Evolutionary conservation across 1,140 invertebrate genomes (phyloP).

Genomic region (Polypedilum pembai): DNA sequence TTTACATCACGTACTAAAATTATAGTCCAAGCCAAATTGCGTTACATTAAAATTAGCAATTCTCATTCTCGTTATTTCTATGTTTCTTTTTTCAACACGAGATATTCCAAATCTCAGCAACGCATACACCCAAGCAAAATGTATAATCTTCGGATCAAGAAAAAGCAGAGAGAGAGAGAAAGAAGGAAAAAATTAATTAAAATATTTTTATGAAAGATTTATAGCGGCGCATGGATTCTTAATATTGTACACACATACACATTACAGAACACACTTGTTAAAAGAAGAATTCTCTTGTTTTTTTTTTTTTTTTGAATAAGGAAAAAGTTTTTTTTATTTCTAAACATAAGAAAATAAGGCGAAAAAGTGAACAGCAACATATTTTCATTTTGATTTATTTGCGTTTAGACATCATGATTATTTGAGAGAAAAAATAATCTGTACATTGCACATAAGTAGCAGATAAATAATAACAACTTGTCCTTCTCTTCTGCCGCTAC

Average conservation of each 20-base stretch:
- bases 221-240: constrained; percentile 16
- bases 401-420: constrained; percentile 17
- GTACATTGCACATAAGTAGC: no score
- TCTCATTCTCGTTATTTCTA: constrained; percentile 5
- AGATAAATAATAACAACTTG: no score
- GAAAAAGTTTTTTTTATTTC: constrained; percentile 7
- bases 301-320: background rate
- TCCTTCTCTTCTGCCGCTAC: no score
- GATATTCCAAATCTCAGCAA: constrained; percentile 6
- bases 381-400: constrained; percentile 20
- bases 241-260: background rate
- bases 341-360: background rate
- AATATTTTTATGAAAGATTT: constrained; percentile 28
- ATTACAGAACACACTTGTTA: constrained; percentile 2
- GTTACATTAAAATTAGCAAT: constrained; percentile 28
- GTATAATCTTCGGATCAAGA: constrained; percentile 21
- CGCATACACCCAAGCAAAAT: background rate
- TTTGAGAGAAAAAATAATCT: background rate
- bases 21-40: constrained; percentile 3
- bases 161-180: background rate
- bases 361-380: background rate
- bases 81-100: background rate
- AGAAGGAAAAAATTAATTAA: constrained; percentile 24
- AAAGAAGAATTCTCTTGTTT: constrained; percentile 3
- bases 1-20: constrained; percentile 26